Evolutionary conservation across 2,888 invertebrate species (phyloP).

Genomic region (Pteria penguin): DNA sequence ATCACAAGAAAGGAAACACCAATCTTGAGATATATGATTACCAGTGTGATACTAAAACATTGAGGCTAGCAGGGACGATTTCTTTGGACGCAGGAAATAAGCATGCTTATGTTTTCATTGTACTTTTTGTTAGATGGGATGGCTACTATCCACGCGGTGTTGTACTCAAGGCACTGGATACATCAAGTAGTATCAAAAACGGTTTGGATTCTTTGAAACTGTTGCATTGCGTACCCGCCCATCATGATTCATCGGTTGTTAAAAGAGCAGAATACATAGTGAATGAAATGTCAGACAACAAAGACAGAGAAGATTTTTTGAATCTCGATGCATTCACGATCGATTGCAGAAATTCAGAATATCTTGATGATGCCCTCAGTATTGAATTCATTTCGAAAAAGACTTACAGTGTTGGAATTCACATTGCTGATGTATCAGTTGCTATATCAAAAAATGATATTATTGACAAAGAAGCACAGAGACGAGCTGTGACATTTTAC

Average conservation of each 20-base stretch:
- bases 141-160: constrained; percentile 58
- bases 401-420: constrained; percentile 45
- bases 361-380: constrained; percentile 54
- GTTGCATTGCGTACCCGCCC: neutral
- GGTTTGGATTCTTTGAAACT: constrained; percentile 44
- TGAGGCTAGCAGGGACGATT: constrained; percentile 38
- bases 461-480: constrained; percentile 48
- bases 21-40: constrained; percentile 51
- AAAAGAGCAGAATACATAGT: neutral
- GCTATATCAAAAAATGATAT: constrained; percentile 38
- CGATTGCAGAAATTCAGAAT: constrained; percentile 41
- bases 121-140: constrained; percentile 58
- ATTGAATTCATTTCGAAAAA: constrained; percentile 18
- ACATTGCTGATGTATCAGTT: constrained; percentile 52
- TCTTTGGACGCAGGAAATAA: constrained; percentile 46
- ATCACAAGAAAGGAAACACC: constrained; percentile 16
- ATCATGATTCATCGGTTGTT: neutral
- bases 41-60: constrained; percentile 19
- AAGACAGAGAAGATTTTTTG: constrained; percentile 39
- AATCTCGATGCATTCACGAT: constrained; percentile 43
- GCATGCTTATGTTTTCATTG: constrained; percentile 54
- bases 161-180: constrained; percentile 46
- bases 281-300: neutral
- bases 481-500: constrained; percentile 46
- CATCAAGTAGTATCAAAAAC: constrained; percentile 30